Base-by-base conservation (phyloP, 2,797 vertebrate species). In the Manis crassicaudata region DNA sequence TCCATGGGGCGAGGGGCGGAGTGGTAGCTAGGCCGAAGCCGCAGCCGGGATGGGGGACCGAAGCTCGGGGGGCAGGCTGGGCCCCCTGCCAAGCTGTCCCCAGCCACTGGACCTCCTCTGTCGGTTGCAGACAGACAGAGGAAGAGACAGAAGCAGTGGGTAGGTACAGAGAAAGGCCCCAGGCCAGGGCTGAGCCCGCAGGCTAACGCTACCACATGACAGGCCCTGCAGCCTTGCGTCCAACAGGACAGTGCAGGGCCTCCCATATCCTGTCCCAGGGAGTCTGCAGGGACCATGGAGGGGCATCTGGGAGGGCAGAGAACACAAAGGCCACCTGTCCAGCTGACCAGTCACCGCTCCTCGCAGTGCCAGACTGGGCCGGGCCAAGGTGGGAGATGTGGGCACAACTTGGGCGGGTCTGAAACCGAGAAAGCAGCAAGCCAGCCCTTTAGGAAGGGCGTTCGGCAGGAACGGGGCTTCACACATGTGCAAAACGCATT, bases 401-500 rank as follows among this genome's bases (percentile, higher is more conserved):
- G 70, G 62, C 54, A 93, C 60, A 68, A 96, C 96, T 85, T 79
- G 97, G 97, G 97, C 14, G 18, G 17, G 29, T 96, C 92, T 91
- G 94, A 96, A 8, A 86, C 96, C 95, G 65, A 91, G 96, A 97
- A 92, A 98, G 97, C 96, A 92, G 97, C 95, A 63, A 97, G 91
- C 97, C 96, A 92, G 97, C 98, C 99, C 98, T 98, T 98, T 98
- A 97, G 98, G 98, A 98, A 99, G 98, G 99, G 98, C 98, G 97
- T 97, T 98, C 86, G 16, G 75, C 76, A 46, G 89, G 93, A 99
- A 98, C 88, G 98, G 99, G 99, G 99, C 99, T 99, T 99, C 98
- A 98, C 98, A 99, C 98, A 98, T 99, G 99, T 99, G 99, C 99
- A 99, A 99, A 99, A 99, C 98, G 99, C 99, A 99, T 99, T 99